Base-by-base conservation (phyloP, 2,888 invertebrate species). In the Caenorhabditis macrosperma region DNA sequence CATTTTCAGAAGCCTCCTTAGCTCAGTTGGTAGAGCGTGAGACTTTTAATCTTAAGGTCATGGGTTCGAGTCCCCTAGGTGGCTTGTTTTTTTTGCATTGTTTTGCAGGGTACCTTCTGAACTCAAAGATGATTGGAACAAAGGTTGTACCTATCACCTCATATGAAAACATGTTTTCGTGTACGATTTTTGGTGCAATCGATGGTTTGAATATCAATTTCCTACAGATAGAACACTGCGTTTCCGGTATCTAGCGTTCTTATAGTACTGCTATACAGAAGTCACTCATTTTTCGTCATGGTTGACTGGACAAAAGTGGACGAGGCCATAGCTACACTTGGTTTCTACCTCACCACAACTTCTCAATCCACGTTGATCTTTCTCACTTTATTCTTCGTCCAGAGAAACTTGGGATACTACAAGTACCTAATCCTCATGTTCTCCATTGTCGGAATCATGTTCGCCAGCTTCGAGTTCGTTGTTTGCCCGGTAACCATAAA, bases 1-100 rank as follows among this genome's bases (percentile, higher is more conserved):
- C n/a, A n/a, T n/a, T n/a, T n/a, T n/a, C n/a, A n/a, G n/a, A n/a
- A n/a, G 84, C 84, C 84, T 82, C 85, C 79, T 83, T 85, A 85
- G 85, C 85, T 85, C 85, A 84, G 84, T 84, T 85, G 84, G 85
- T 85, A 85, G 85, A 85, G 84, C 85, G 85, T 85, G 78, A 85
- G 85, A 85, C 85, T 85, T 83, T 85, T 85, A 85, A 85, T 85
- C 85, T 85, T 76, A 85, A 84, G 79, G 84, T 81, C 82, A 82
- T 74, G 84, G 84, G 84, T 81, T 84, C 82, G 84, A 84, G 82
- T 75, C 84, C 84, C 84, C 76, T 82, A 82, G 78, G 84, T 74
- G 82, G 84, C 84, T 82, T 68, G 57, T 55, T 38, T 55, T 79
- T 82, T 79, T 69, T 28, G 4, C 24, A 26, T 41, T 60, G 10